Percentiles rank a stretch among this genome's conserved stretches.
Evolutionary conservation across 2,113 vertebrate species (phyloP).

Genomic region (Cavia aperea): DNA sequence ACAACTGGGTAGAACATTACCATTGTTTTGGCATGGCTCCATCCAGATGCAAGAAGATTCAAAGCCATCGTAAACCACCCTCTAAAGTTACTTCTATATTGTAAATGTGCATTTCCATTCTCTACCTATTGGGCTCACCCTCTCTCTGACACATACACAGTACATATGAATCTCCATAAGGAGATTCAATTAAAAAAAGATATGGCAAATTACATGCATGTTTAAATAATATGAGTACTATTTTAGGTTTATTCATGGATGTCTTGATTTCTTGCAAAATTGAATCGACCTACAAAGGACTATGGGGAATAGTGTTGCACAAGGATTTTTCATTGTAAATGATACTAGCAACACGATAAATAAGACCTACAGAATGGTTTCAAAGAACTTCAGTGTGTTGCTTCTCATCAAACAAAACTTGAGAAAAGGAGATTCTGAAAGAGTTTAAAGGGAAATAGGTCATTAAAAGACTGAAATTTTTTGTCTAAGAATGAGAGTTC

Average conservation of each 20-base stretch:
- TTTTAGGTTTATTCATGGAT: background rate
- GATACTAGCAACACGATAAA: background rate
- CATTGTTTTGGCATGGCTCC: background rate
- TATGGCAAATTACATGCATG: background rate
- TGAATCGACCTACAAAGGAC: background rate
- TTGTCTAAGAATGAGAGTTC: background rate
- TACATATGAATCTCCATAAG: background rate
- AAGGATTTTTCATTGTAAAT: background rate
- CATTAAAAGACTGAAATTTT: background rate
- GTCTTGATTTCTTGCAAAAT: background rate
- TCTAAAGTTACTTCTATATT: background rate
- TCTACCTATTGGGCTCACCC: no score
- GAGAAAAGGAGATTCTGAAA: background rate
- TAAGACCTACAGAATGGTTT: slow-evolving; percentile 8
- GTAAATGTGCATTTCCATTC: background rate
- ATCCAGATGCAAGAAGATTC: background rate
- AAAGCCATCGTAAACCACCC: background rate
- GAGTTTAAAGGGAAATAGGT: background rate
- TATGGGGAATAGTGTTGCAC: background rate
- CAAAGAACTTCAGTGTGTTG: slow-evolving; percentile 1
- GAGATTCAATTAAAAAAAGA: background rate
- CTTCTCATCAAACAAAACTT: background rate
- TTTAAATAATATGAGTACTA: background rate
- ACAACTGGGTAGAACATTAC: background rate
- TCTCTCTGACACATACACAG: background rate